Evolutionary conservation across 2,113 vertebrate species (phyloP), one percentile per base, ranked within the genome.

Genomic region (Bombycilla garrulus): DNA sequence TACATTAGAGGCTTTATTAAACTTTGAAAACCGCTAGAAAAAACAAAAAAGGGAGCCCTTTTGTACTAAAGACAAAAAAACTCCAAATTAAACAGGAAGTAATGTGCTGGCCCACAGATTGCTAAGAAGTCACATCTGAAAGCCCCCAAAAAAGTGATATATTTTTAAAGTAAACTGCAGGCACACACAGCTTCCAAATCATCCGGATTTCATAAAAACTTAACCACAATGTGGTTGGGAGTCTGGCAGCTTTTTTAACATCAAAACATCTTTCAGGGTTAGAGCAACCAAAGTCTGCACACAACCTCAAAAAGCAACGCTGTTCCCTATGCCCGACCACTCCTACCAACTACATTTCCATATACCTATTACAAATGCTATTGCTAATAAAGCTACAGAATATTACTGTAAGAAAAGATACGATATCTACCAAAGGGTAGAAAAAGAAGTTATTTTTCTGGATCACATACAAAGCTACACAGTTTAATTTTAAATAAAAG

Each of bases 131-230:
- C 93, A 95, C 86, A 92, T 78, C 86, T 12, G 0, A 94, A 95
- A 72, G 76, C 69, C 82, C 85, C 91, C 93, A 67, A 90, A 89
- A 96, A 93, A 92, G 91, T 67, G 86, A 85, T 82, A 88, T 97
- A 96, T 97, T 97, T 93, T 92, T 89, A 92, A 94, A 97, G 95
- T 88, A 90, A 97, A 95, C 96, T 80, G 89, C 92, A 93, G 84
- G 80, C 91, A 88, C 95, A 92, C 33, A 24, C 76, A 57, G 90
- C 93, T 94, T 97, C 97, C 97, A 96, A 92, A 94, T 97, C 98
- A 97, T 98, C 97, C 98, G 98, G 98, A 96, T 97, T 97, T 97
- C 97, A 97, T 98, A 96, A 98, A 96, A 94, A 82, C 71, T 65
- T 81, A 97, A 96, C 97, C 96, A 56, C 98, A 95, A 62, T 65